Base-by-base conservation (phyloP, 1,140 invertebrate species). In the Rhagoletis pomonella region DNA sequence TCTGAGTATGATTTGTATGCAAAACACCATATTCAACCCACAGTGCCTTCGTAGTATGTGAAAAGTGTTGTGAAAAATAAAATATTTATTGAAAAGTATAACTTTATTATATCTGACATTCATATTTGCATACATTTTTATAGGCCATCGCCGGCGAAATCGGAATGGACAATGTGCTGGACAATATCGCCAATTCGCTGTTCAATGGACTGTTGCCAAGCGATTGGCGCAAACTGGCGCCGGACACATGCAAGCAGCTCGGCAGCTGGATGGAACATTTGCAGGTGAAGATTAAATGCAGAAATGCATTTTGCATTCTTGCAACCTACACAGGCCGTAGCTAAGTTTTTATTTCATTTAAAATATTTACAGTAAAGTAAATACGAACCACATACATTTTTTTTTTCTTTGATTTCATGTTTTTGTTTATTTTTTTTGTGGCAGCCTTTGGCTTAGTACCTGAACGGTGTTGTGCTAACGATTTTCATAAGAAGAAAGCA, bases 261-360 rank as follows among this genome's bases (percentile, higher is more conserved):
- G 97, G 96, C 10, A 95, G 96, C 73, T 99, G 97, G 97, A 96
- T 98, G 93, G 95, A 96, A 58, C 97, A 98, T 93, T 98, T 98
- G 92, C 94, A 96, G 89, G 94, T 93, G 87, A 89, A 88, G 89
- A 12, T 1, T 39, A 47, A 19, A 81, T 9, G 7, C 73, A 81
- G 7, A 67, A 19, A 67, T 67, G 6, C n/a, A 14, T 62, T 29
- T 29, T 29, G 29, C 29, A 62, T 62, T 4, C 60, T n/a, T 62
- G 50, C 50, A 7, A 29, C 10, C 50, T 55, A 2, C 50, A 7
- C 50, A 7, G 5, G 50, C 29, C 29, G 29, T 29, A 29, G 29
- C 29, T 29, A 29, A 29, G 29, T 29, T 29, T 29, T 29, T 29
- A 29, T 29, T 29, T 29, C 1, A 29, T 29, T 29, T 29, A 29